phyloP scores from a whole-genome alignment of 2,797 vertebrate species.

The Enteromius argenteus region DNA sequence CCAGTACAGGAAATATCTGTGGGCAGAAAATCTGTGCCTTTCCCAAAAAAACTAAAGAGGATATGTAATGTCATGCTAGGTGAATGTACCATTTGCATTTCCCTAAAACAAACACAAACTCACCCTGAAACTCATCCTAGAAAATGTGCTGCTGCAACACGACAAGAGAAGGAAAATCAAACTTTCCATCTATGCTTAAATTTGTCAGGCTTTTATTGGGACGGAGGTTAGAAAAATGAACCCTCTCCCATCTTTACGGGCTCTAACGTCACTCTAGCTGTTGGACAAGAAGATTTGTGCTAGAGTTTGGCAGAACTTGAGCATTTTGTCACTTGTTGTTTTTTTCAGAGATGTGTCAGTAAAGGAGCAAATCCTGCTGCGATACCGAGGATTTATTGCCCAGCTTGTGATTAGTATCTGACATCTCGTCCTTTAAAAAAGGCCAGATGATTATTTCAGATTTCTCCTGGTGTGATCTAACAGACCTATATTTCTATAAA shows the following conservation, averaged over 20 bases:
- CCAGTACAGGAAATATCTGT: neutral
- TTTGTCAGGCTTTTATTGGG: conserved; percentile 1
- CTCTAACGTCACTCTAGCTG: neutral
- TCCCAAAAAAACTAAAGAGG: neutral
- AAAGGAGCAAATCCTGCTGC: neutral
- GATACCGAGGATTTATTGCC: neutral
- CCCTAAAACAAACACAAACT: neutral
- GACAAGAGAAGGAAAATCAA: neutral
- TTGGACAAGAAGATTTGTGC: neutral
- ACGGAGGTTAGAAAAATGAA: neutral
- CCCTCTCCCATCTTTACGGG: neutral
- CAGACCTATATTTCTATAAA: conserved; percentile 60
- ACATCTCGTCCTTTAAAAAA: conserved; percentile 1
- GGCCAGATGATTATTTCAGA: neutral
- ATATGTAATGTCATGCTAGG: conserved; percentile 5
- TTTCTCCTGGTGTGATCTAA: conserved; percentile 12
- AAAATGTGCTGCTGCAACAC: neutral
- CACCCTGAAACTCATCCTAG: neutral
- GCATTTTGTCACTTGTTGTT: neutral
- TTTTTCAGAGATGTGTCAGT: neutral
- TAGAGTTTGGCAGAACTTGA: conserved; percentile 12
- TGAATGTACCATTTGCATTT: conserved; percentile 10
- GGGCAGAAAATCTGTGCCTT: conserved; percentile 35
- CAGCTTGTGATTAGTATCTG: conserved; percentile 7
- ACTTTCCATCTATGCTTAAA: conserved; percentile 4